A percentile compares a stretch with the other conserved stretches of the same genome.
phyloP scores from a whole-genome alignment of 2,797 vertebrate species.

The Chelon auratus region DNA sequence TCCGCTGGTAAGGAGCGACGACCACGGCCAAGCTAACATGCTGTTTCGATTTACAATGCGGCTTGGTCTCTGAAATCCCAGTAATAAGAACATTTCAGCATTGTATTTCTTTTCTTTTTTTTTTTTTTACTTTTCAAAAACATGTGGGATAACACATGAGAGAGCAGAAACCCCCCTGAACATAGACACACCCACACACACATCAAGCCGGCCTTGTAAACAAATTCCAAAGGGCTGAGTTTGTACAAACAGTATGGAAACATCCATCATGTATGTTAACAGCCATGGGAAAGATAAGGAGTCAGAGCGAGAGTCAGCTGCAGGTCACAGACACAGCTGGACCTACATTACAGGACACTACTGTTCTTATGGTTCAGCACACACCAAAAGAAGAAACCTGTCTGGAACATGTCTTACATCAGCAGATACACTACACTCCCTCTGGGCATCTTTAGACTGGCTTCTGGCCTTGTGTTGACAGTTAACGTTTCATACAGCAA shows the following conservation, averaged over 20 bases:
- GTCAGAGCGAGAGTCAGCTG: slow-evolving; percentile 37
- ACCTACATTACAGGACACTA: slow-evolving; percentile 28
- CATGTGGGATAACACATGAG: slow-evolving; percentile 54
- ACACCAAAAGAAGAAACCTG: not conserved
- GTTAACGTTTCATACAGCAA: not conserved
- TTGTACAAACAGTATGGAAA: slow-evolving; percentile 59
- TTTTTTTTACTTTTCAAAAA: slow-evolving; percentile 24
- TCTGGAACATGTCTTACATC: not conserved
- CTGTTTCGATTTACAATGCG: slow-evolving; percentile 51
- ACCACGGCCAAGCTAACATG: slow-evolving; percentile 26
- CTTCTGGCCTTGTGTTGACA: not conserved
- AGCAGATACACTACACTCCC: not conserved
- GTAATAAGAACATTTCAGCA: slow-evolving; percentile 36
- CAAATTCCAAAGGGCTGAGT: slow-evolving; percentile 70
- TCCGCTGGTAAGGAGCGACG: slow-evolving; percentile 17
- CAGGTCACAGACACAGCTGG: slow-evolving; percentile 41
- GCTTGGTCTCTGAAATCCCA: slow-evolving; percentile 34
- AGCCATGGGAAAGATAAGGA: slow-evolving; percentile 31
- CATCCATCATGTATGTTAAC: slow-evolving; percentile 56
- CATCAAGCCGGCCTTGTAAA: slow-evolving; percentile 50
- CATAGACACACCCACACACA: not conserved
- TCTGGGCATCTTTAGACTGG: not conserved
- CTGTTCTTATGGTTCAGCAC: not conserved
- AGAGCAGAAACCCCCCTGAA: slow-evolving; percentile 19
- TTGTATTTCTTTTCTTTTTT: not conserved